Conservation (phyloP, 2,113 vertebrate genomes). For the Cheilinus undulatus region DNA sequence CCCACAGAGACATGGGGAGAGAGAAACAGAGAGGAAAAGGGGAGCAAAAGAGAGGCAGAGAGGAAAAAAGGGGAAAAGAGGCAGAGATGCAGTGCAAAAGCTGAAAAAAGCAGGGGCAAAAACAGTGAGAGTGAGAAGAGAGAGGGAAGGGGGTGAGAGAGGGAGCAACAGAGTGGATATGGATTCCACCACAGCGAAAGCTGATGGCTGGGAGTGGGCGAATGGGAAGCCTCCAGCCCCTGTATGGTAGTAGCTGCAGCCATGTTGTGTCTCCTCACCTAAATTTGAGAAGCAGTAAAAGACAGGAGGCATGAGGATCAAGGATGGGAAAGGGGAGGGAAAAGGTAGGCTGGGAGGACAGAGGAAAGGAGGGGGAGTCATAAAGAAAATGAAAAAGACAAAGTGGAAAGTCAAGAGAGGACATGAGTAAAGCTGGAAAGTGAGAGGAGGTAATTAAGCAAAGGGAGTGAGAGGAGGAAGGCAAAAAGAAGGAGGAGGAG, state of each 20-base stretch:
- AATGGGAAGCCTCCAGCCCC: slow-evolving; percentile 71
- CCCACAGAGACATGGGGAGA: slow-evolving; percentile 71
- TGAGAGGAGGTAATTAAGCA: slow-evolving; percentile 14
- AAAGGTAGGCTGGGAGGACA: background rate
- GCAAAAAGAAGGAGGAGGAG: slow-evolving; percentile 31
- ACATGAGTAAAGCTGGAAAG: slow-evolving; percentile 7
- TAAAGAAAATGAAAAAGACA: background rate
- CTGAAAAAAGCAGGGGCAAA: slow-evolving; percentile 36
- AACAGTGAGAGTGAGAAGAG: slow-evolving; percentile 45
- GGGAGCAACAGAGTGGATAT: slow-evolving; percentile 64
- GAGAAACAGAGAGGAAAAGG: slow-evolving; percentile 45
- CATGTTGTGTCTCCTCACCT: slow-evolving; percentile 64
- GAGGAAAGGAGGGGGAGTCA: background rate
- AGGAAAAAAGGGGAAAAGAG: slow-evolving; percentile 48
- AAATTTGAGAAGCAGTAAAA: slow-evolving; percentile 43
- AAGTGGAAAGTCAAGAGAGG: slow-evolving; percentile 18
- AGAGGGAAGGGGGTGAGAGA: slow-evolving; percentile 49
- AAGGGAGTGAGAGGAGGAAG: slow-evolving; percentile 5
- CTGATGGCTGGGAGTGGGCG: slow-evolving; percentile 71
- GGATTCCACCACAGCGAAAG: slow-evolving; percentile 75
- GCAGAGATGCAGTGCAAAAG: slow-evolving; percentile 51
- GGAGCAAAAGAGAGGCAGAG: slow-evolving; percentile 26
- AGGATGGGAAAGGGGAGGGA: background rate
- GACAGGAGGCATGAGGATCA: slow-evolving; percentile 12
- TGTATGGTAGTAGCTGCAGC: slow-evolving; percentile 51